Evolutionary conservation across 2,797 vertebrate species (phyloP).

Genomic region (Coranthus polyacanthus): DNA sequence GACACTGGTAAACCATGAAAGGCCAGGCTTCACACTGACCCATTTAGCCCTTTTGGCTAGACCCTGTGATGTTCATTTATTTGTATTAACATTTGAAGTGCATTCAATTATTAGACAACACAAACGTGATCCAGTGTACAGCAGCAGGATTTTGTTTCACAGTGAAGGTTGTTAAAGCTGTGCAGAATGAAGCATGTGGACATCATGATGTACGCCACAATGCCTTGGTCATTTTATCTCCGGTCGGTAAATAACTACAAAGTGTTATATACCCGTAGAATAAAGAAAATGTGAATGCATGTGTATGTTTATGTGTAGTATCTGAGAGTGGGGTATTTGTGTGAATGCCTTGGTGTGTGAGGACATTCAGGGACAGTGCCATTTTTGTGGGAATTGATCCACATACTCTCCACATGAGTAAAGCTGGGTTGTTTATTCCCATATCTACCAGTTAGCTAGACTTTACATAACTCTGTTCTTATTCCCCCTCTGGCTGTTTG

Average conservation of each 20-base stretch:
- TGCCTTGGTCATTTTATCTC: too few species aligned
- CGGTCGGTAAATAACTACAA: too few species aligned
- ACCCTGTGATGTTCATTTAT: conserved; percentile 69
- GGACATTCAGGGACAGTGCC: conserved; percentile 16
- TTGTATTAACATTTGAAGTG: conserved; percentile 66
- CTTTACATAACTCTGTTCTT: conserved; percentile 12
- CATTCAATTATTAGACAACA: conserved; percentile 57
- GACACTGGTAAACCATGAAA: conserved; percentile 56
- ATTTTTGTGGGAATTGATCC: conserved; percentile 45
- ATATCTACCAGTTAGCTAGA: conserved; percentile 21
- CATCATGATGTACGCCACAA: neutral
- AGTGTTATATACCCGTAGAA: too few species aligned
- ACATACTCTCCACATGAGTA: conserved; percentile 48
- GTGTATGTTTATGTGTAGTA: neutral
- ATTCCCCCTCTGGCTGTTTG: conserved; percentile 21
- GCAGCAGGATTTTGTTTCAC: conserved; percentile 14
- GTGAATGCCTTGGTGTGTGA: conserved; percentile 16
- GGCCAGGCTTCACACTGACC: conserved; percentile 48
- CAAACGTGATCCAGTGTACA: conserved; percentile 28
- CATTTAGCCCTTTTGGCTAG: conserved; percentile 45
- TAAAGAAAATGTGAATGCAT: neutral
- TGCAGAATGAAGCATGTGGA: conserved; percentile 1
- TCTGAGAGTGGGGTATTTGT: conserved; percentile 4
- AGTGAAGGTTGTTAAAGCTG: conserved; percentile 41
- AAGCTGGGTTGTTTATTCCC: conserved; percentile 31